phyloP scores from a whole-genome alignment of 2,113 vertebrate species.

The Mormoops blainvillei region DNA sequence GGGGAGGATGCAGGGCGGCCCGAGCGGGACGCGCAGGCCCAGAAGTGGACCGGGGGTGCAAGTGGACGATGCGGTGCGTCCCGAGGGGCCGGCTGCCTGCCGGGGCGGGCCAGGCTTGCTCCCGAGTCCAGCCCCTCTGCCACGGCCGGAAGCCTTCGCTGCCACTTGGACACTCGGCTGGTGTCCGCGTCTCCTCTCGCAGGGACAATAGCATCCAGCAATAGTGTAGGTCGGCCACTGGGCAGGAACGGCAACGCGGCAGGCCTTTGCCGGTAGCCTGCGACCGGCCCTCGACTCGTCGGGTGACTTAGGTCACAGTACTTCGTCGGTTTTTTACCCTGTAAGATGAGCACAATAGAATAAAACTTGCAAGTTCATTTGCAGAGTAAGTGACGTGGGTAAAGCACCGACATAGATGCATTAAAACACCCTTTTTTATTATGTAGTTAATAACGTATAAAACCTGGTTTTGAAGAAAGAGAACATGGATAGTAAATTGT shows the following conservation, averaged over 20 bases:
- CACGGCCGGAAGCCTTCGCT: no score
- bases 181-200: not conserved
- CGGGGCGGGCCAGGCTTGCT: not conserved
- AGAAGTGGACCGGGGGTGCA: rapidly evolving
- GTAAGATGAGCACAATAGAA: not conserved
- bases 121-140: not conserved
- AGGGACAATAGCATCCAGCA: not conserved
- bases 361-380: not conserved
- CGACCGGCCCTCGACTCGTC: not conserved
- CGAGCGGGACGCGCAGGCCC: not conserved
- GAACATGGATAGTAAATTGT: not conserved
- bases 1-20: not conserved
- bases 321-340: no score
- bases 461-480: not conserved
- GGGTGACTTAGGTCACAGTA: rapidly evolving
- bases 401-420: not conserved
- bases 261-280: no score
- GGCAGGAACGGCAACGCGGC: no score
- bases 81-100: not conserved
- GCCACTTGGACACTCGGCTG: no score
- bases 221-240: not conserved
- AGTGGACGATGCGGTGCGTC: not conserved
- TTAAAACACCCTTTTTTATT: not conserved
- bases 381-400: not conserved
- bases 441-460: not conserved